Conservation (phyloP, 2,888 invertebrate species). For the Cryptus viduatorius region DNA sequence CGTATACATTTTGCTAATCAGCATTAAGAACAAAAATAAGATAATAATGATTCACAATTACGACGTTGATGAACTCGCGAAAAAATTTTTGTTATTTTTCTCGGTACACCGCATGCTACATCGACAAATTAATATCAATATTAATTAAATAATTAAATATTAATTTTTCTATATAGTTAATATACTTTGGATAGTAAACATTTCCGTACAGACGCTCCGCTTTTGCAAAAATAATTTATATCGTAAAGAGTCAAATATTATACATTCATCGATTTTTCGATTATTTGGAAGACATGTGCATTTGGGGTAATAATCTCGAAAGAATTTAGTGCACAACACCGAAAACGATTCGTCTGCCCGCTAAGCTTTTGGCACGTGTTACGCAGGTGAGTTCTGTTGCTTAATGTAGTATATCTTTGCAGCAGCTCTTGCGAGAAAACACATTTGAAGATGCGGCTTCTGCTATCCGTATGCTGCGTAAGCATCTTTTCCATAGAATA, state of each 20-base stretch:
- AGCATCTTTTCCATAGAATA: background rate
- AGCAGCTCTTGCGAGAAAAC: slow-evolving; percentile 18
- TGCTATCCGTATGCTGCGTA: slow-evolving; percentile 56
- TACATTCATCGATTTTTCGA: no score
- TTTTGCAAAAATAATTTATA: no score
- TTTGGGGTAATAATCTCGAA: no score
- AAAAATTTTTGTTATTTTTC: slow-evolving; percentile 4
- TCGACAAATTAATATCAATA: no score
- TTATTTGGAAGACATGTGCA: no score
- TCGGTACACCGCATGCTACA: no score
- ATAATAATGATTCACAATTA: slow-evolving; percentile 13
- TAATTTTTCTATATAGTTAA: no score
- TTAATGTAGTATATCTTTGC: background rate
- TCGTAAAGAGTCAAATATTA: no score
- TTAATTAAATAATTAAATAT: no score
- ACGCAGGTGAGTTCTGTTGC: slow-evolving; percentile 48
- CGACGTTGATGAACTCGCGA: background rate
- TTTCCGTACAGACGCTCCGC: no score
- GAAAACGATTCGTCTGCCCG: background rate
- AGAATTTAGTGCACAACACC: no score
- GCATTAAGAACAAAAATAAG: slow-evolving; percentile 36
- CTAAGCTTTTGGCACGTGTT: slow-evolving; percentile 33
- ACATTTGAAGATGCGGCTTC: slow-evolving; percentile 42
- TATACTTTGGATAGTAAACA: no score
- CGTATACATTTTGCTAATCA: slow-evolving; percentile 60